Base-by-base conservation (phyloP, 1,140 invertebrate genomes). In the Sweltsa coloradensis region DNA sequence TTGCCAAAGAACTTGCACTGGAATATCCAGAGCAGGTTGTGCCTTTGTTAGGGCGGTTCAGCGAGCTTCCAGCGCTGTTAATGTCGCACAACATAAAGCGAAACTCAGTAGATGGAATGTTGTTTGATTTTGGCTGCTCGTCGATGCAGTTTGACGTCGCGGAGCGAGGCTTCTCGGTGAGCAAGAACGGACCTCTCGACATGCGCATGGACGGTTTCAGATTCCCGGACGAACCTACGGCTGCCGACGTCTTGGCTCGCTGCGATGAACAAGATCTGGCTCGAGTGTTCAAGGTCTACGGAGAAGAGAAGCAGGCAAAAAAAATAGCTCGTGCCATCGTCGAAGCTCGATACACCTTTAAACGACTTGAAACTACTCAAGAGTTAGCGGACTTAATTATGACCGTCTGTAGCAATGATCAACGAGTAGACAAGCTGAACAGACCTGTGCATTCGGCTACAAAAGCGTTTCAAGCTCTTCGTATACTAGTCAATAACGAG, bases 401-500 rank as follows among this genome's bases (percentile, higher is more conserved):
- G 49, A 74, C 74, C 23, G 74, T 80, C 49, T 73, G 79, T 53
- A 69, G 65, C 4, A 70, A 68, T 56, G 72, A 79, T 29, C 46
- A 54, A 16, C 54, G 65, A 25, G 29, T 73, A 23, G 89, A 95
- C 62, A 84, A 81, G 64, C 59, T 90, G 24, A 72, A 81, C 31
- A 71, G 86, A 54, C 73, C 71, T n/a, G 62, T 81, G 5, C 90
- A 95, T 61, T 71, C 74, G 50, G 92, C 92, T 0, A 94, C 89
- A 3, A 93, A 91, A 74, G 82, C 89, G 0, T 97, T 97, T 69
- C 89, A 94, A 70, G 93, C 92, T 0, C 62, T 98, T 45, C 70
- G 93, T 55, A 96, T 97, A 52, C 95, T 97, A 69, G 88, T 97
- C 0, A 98, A 98, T 62, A 89, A 98, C 66, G 93, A 98, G 70